Evolutionary conservation across 1,140 invertebrate species (phyloP).

Genomic region (Phortica variegata): DNA sequence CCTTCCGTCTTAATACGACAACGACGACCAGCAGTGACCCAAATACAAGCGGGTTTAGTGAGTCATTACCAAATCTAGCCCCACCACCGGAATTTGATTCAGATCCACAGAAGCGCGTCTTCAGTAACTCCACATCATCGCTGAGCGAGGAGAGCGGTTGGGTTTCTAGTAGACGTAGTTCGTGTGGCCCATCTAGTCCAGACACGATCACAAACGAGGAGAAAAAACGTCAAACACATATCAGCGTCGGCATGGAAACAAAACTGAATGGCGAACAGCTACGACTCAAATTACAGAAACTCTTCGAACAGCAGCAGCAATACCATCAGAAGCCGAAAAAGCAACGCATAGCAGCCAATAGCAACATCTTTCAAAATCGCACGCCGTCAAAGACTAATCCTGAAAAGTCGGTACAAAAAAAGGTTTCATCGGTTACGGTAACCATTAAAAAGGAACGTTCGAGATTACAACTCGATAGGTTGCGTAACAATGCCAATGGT

Average conservation of each 20-base stretch:
- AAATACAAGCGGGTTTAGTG: slow-evolving; percentile 57
- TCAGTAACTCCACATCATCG: slow-evolving; percentile 67
- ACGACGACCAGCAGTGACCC: slow-evolving; percentile 45
- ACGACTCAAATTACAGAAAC: slow-evolving; percentile 61
- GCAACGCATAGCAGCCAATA: slow-evolving; percentile 25
- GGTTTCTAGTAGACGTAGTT: slow-evolving; percentile 71
- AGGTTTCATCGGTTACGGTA: slow-evolving; percentile 44
- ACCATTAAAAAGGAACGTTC: slow-evolving; percentile 42
- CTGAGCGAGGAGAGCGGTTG: slow-evolving; percentile 75
- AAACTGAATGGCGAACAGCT: slow-evolving; percentile 65
- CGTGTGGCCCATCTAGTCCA: slow-evolving; percentile 60
- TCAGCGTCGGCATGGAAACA: slow-evolving; percentile 48
- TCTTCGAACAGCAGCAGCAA: slow-evolving; percentile 57
- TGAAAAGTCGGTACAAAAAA: slow-evolving; percentile 35
- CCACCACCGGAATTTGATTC: slow-evolving; percentile 59
- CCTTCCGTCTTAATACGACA: slow-evolving; percentile 28
- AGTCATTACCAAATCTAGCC: slow-evolving; percentile 66
- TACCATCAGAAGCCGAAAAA: slow-evolving; percentile 35
- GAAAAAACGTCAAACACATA: slow-evolving; percentile 52
- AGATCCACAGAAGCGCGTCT: slow-evolving; percentile 32
- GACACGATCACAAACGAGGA: slow-evolving; percentile 56
- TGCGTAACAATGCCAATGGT: slow-evolving; percentile 42
- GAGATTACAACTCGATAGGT: slow-evolving; percentile 35
- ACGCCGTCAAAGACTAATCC: slow-evolving; percentile 31
- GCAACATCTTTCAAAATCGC: slow-evolving; percentile 25